Base-by-base conservation (phyloP, 2,888 invertebrate species). In the Drosophila paramelanica region DNA sequence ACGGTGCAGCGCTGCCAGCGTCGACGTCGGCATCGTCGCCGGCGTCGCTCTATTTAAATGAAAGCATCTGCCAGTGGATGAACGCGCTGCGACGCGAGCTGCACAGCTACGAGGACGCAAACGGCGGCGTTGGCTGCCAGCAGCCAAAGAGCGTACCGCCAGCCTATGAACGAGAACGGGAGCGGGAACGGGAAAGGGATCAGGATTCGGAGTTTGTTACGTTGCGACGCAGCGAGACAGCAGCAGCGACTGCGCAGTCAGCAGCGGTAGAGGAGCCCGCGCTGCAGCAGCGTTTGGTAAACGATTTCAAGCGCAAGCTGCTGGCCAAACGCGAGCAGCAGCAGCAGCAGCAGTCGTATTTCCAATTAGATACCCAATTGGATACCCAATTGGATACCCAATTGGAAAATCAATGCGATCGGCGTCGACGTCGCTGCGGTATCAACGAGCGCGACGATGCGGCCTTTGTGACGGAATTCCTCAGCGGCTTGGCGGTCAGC, bases 91-190 rank as follows among this genome's bases (percentile, higher is more conserved):
- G 92, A 62, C 76, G 77, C 73, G 90, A 92, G 66, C 81, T 89
- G 59, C 89, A 91, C 62, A 77, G 83, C 66, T 92, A 92, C 14
- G 86, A 89, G 65, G 86, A 88, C 51, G 88, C 59, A 10, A 69
- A 85, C 53, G 77, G 81, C 8, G 81, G 78, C 27, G 66, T 61
- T 2, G 58, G 59, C 5, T 77, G 79, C 36, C 85, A 85, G 62
- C 87, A 89, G 79, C 90, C 91, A 1, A 92, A 92, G 72, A 91
- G 91, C 67, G 91, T 92, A 72, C 92, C 92, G 25, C 87, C 91
- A 2, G 59, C 73, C 49, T 77, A 83, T 20, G 77, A 70, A 3
- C 31, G 31, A 20, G 23, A 23, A 4, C 53, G 74, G 10, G 79
- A 76, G 23, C 51, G 51, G 25, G 55, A 65, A 3, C 59, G 59